Evolutionary conservation across 1,140 invertebrate genomes (phyloP), one percentile per base, ranked within the genome.

Genomic region (Schlechtendalia chinensis): DNA sequence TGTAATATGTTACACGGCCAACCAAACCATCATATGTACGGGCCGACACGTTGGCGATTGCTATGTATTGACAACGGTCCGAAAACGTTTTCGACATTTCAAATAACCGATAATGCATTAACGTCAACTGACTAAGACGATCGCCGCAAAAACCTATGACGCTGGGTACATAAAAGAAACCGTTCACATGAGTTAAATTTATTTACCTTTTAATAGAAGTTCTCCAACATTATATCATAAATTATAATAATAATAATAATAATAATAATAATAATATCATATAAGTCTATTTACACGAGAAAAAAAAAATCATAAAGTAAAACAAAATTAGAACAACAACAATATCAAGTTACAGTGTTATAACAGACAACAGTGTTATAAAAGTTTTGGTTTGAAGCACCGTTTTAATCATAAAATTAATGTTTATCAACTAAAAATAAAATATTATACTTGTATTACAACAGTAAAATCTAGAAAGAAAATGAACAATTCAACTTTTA

Each of bases 361-460:
- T 77, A 77, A 77, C 74, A 77, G 54, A 39, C 59, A 77, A 77
- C 74, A 77, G 54, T 77, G 74, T 77, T 77, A 79, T 47, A 79
- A 79, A 27, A 17, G 24, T 79, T 79, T 79, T 79, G 75, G 75
- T 79, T 63, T 61, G 45, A 79, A 79, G 75, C 75, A 79, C 75
- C 75, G 14, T 77, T 61, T 27, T 45, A 54, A 71, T 27, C 29
- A 71, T 29, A 71, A 71, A 71, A 53, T 19, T 53, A 71, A n/a
- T n/a, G n/a, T 47, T 8, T 39, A 39, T 8, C 32, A 50, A 69
- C 67, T 69, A 69, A 50, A 27, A 24, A 69, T 27, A 50, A 50
- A 72, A 72, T 54, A 54, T 72, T 71, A 19, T n/a, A 47, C 24
- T 29, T 50, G 67, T 50, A 50, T 69, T 50, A 50, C 47, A 45